A percentile compares a stretch with the other conserved stretches of the same genome.
Evolutionary conservation across 2,888 invertebrate species (phyloP).

Genomic region (Hyposoter dolosus): DNA sequence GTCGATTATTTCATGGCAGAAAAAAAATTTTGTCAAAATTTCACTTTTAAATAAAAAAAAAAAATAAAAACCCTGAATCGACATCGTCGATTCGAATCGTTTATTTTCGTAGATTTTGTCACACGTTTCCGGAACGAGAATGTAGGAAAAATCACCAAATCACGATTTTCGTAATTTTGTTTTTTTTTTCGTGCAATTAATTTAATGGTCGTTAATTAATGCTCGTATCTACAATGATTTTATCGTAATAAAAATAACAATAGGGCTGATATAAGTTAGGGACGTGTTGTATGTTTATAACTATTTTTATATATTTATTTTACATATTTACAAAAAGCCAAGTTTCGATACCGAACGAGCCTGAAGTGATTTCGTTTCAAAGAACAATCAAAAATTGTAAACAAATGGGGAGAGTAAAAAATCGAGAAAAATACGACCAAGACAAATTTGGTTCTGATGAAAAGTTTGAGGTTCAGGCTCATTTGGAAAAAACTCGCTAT

Average conservation of each 20-base stretch:
- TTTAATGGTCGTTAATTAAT: conserved; percentile 74
- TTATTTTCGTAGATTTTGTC: not conserved
- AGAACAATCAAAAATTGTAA: not conserved
- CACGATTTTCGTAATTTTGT: not conserved
- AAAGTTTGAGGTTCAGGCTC: conserved; percentile 1
- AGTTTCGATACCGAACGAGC: conserved; percentile 41
- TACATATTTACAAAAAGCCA: conserved; percentile 66
- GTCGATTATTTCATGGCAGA: conserved; percentile 76
- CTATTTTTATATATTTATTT: conserved; percentile 51
- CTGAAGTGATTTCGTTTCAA: conserved; percentile 11
- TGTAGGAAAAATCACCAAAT: not conserved
- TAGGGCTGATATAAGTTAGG: conserved; percentile 71
- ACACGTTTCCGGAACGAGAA: not conserved
- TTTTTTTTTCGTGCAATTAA: conserved; percentile 69
- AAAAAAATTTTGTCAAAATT: conserved; percentile 65
- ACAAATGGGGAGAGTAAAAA: not conserved
- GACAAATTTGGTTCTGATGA: not conserved
- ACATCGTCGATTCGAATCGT: not conserved
- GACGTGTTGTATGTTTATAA: conserved; percentile 47
- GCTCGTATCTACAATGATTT: conserved; percentile 79
- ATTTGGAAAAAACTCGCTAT: conserved; percentile 35
- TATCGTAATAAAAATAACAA: conserved; percentile 81
- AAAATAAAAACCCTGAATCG: not conserved
- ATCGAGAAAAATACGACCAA: not conserved
- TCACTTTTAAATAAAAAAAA: not conserved